A percentile compares a stretch with the other conserved stretches of the same genome.
phyloP scores from a whole-genome alignment of 2,797 vertebrate species.

The Phataginus tricuspis region DNA sequence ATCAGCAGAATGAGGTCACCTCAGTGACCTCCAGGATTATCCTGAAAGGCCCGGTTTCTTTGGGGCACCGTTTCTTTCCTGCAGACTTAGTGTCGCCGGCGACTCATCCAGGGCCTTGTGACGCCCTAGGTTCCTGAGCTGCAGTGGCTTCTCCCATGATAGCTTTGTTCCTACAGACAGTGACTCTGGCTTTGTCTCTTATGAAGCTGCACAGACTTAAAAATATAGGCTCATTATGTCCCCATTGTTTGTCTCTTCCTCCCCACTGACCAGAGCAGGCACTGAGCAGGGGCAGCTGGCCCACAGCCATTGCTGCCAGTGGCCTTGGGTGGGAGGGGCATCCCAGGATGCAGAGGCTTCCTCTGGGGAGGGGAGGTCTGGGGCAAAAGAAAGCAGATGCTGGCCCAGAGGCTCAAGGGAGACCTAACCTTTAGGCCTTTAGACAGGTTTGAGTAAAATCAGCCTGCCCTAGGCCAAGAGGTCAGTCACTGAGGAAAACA shows the following conservation, averaged over 20 bases:
- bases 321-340: not conserved
- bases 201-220: slow-evolving; percentile 48
- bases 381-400: not conserved
- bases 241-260: slow-evolving; percentile 62
- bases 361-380: not conserved
- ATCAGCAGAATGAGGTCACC: not conserved
- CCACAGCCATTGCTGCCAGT: not conserved
- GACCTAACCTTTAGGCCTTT: not conserved
- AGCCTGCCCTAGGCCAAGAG: not conserved
- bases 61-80: not conserved
- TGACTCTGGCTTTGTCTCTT: slow-evolving; percentile 2
- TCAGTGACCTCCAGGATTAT: not conserved
- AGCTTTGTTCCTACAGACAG: not conserved
- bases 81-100: not conserved
- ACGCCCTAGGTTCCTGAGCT: not conserved
- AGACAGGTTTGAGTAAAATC: not conserved
- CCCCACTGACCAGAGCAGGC: not conserved
- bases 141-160: not conserved
- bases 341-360: not conserved
- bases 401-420: not conserved
- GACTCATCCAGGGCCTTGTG: not conserved
- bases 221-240: slow-evolving; percentile 40
- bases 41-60: not conserved
- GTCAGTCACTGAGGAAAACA: not conserved
- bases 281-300: not conserved